Percentiles rank a stretch among this genome's conserved stretches.
Conservation (phyloP, 2,888 invertebrate genomes). For the Cataglyphis altisquamis region DNA sequence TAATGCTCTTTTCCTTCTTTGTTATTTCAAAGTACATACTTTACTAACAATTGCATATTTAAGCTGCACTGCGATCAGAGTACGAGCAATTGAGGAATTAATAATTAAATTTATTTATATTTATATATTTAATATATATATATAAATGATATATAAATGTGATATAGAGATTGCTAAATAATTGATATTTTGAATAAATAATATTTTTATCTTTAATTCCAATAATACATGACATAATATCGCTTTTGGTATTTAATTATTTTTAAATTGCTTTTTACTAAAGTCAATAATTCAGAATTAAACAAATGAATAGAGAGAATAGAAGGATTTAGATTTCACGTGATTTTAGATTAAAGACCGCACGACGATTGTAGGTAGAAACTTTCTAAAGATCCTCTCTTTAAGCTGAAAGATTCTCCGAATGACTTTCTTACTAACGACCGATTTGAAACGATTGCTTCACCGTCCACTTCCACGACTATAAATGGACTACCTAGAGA, state of each 20-base stretch:
- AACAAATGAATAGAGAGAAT: conserved; percentile 26
- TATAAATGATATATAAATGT: too few relatives aligned
- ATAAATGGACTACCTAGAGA: conserved; percentile 62
- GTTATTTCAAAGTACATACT: conserved; percentile 19
- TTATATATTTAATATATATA: conserved; percentile 6
- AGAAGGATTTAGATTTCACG: conserved; percentile 59
- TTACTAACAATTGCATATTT: conserved; percentile 38
- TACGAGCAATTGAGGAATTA: conserved; percentile 12
- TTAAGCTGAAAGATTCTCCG: conserved; percentile 44
- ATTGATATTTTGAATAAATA: neutral
- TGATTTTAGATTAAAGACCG: conserved; percentile 67
- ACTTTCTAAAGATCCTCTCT: conserved; percentile 52
- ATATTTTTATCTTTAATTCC: neutral
- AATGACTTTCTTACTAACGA: conserved; percentile 64
- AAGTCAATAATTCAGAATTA: conserved; percentile 21
- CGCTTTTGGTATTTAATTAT: neutral
- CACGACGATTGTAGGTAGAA: conserved; percentile 61
- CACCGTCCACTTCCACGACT: conserved; percentile 61
- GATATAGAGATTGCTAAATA: neutral
- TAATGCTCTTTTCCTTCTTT: neutral
- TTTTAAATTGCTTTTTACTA: neutral
- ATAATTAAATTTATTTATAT: neutral
- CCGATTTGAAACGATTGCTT: conserved; percentile 68
- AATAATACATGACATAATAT: neutral
- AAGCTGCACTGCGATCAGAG: conserved; percentile 4